A percentile compares a stretch with the other conserved stretches of the same genome.
Conservation (phyloP, 1,140 invertebrate species). For the Zophobas morio region DNA sequence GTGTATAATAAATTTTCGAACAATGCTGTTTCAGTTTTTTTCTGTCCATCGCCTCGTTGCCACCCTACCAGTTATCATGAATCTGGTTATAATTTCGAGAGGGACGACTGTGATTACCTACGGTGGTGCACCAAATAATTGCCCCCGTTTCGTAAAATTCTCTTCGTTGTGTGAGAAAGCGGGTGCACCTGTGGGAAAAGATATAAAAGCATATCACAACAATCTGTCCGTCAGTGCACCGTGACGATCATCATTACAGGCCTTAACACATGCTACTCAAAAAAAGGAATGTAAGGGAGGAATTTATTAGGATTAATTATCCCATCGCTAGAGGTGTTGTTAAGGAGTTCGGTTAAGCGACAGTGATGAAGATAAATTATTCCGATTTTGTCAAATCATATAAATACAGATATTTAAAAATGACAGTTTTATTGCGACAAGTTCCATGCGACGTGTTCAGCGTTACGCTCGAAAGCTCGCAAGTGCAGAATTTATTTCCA, state of each 20-base stretch:
- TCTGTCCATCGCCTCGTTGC: no score
- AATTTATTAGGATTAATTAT: neutral
- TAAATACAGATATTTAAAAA: constrained; percentile 13
- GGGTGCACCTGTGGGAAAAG: constrained; percentile 9
- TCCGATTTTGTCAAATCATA: constrained; percentile 1
- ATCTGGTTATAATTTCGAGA: neutral
- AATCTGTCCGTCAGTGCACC: constrained; percentile 11
- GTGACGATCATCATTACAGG: neutral
- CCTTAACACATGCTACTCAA: neutral
- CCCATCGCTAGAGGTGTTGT: neutral
- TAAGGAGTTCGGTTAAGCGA: neutral
- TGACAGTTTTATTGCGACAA: constrained; percentile 1
- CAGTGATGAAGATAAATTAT: constrained; percentile 1
- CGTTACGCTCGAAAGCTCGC: constrained; percentile 21
- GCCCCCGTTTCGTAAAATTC: neutral
- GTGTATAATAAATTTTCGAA: no score
- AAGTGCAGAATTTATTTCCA: constrained; percentile 14
- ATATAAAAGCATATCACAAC: constrained; percentile 9
- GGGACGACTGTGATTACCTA: neutral
- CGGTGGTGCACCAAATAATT: constrained; percentile 9
- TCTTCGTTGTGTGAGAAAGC: constrained; percentile 10
- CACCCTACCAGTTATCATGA: neutral
- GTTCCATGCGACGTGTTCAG: constrained; percentile 1
- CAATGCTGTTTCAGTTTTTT: no score
- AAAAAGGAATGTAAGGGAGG: neutral